Conservation (phyloP, 1,140 invertebrate species). For the Drosophila triauraria region DNA sequence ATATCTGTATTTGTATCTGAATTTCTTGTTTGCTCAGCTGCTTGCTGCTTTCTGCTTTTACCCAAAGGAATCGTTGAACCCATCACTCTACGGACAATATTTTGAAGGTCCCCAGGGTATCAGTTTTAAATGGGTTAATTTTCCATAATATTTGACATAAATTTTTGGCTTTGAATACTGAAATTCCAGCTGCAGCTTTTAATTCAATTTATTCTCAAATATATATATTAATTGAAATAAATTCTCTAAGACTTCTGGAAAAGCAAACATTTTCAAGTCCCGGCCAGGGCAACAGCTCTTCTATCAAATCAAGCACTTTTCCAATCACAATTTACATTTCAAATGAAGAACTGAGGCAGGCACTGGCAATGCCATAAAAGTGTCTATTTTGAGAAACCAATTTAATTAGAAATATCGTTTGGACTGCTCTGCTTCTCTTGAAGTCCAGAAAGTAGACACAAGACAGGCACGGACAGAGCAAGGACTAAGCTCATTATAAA, state of each 20-base stretch:
- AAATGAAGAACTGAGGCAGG: not conserved
- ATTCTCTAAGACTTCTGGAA: not conserved
- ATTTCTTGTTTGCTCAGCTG: constrained; percentile 42
- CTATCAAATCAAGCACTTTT: not conserved
- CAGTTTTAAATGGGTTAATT: constrained; percentile 10
- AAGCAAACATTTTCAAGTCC: not conserved
- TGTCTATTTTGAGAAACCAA: constrained; percentile 51
- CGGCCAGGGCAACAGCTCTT: not conserved
- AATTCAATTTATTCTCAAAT: not conserved
- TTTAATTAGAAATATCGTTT: constrained; percentile 52
- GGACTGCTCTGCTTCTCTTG: not conserved
- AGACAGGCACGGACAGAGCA: not conserved
- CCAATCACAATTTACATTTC: constrained; percentile 35
- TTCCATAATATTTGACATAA: not conserved
- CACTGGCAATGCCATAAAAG: constrained; percentile 23
- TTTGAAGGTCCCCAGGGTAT: not conserved
- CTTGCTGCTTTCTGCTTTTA: constrained; percentile 29
- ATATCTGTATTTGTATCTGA: constrained; percentile 25
- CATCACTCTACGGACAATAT: not conserved
- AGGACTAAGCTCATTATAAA: constrained; percentile 49
- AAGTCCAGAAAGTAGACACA: constrained; percentile 14
- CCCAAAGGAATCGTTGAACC: constrained; percentile 20
- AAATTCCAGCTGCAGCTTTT: not conserved
- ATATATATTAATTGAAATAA: not conserved
- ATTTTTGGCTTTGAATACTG: not conserved